A percentile compares a stretch with the other conserved stretches of the same genome.
These are phyloP conservation scores for Danio tinwini DNA, from an alignment of 2,797 vertebrate species.

Conservation along the genomic window DNA sequence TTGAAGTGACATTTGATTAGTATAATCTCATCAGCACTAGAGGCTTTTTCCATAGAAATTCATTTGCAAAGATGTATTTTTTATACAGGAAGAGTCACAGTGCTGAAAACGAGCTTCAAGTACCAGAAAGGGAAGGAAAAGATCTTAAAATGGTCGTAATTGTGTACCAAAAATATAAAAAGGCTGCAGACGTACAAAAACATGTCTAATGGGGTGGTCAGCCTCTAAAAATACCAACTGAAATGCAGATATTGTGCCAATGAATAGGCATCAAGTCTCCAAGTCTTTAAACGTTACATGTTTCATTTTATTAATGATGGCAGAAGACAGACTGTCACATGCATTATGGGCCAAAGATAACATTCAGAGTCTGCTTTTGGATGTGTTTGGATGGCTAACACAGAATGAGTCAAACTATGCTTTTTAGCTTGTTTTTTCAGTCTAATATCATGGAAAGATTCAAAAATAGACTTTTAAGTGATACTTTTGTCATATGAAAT, in stretches of 20 bases:
- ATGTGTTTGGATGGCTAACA: neutral
- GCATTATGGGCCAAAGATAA: neutral
- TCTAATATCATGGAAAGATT: no score
- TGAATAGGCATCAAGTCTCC: neutral
- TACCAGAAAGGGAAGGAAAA: neutral
- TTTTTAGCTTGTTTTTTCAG: no score
- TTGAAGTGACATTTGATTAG: neutral
- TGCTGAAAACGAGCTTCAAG: neutral
- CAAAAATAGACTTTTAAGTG: no score
- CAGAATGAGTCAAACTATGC: neutral
- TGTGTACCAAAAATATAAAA: neutral
- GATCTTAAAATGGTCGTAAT: neutral
- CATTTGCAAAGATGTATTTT: no score
- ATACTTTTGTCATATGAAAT: no score
- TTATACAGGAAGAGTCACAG: no score
- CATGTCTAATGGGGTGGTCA: neutral
- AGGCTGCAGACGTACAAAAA: neutral
- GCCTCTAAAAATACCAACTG: neutral
- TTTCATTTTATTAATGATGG: neutral
- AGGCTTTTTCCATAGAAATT: no score
- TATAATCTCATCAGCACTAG: no score
- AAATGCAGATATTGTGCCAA: neutral
- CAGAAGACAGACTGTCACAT: neutral
- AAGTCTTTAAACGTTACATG: neutral
- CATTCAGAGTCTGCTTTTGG: neutral